Evolutionary conservation across 2,888 invertebrate genomes (phyloP).

Genomic region (Ommatoiulus sabulosus): DNA sequence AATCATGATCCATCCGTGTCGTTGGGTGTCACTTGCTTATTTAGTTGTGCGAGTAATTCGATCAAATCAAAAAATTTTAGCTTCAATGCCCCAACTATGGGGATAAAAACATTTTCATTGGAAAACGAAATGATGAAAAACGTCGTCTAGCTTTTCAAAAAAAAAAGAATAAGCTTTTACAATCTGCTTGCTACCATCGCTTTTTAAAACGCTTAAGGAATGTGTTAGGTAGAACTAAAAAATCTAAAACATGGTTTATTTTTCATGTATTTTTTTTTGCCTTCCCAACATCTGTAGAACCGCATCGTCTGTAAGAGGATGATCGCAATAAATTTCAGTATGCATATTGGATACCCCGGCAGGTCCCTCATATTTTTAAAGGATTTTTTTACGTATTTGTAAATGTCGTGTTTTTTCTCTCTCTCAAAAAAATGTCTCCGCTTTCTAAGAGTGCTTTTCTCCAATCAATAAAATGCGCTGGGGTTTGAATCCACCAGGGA

Average conservation of each 20-base stretch:
- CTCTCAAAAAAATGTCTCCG: not conserved
- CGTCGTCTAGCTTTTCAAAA: not conserved
- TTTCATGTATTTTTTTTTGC: not conserved
- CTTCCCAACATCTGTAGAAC: not conserved
- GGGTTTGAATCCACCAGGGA: not conserved
- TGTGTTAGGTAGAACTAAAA: not conserved
- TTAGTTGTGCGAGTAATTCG: no score
- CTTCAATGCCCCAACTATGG: no score
- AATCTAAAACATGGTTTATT: not conserved
- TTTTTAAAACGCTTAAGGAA: not conserved
- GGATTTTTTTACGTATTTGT: not conserved
- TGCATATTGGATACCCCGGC: not conserved
- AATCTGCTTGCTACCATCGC: not conserved
- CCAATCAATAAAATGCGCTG: constrained; percentile 34
- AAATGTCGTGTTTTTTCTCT: not conserved
- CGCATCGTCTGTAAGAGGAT: not conserved
- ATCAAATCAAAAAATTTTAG: no score
- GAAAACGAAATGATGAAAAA: no score
- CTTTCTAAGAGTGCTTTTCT: not conserved
- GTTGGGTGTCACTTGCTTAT: no score
- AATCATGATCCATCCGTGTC: no score
- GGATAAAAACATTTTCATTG: no score
- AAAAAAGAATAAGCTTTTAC: not conserved
- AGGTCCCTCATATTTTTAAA: not conserved
- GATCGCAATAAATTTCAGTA: not conserved